Base-by-base conservation (phyloP, 1,140 invertebrate species). In the Drosophila teissieri region DNA sequence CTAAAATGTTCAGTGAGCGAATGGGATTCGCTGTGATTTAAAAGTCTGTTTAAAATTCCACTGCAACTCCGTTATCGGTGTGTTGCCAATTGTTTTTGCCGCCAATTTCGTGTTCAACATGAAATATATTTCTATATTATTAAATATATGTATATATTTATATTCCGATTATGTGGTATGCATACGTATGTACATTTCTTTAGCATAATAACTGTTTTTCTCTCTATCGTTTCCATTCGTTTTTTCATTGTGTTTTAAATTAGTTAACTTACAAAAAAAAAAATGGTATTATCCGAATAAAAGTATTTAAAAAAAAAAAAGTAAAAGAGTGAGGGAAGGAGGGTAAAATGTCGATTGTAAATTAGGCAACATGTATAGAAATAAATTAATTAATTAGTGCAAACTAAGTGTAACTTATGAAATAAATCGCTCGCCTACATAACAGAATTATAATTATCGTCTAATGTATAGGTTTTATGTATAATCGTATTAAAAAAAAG, bases 311-410 rank as follows among this genome's bases (percentile, higher is more conserved):
- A 61, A 54, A 78, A 80, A 76, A 48, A 49, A 34, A 67, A 24
- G 51, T 55, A 22, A 24, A 22, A 24, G 2, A 34, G 54, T 65
- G 22, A n/a, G 58, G 42, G 14, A 15, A 42, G 57, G 31, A 52
- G 34, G 31, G 24, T 31, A 39, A 37, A 45, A 37, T 40, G 44
- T 40, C 27, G 34, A 36, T 48, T 49, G 57, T 58, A 78, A 64
- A 78, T 54, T 78, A 78, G 46, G 49, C 75, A 73, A 67, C 70
- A 62, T 61, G 39, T 58, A 63, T 72, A 60, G 62, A 81, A 83
- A 83, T 83, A 83, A 83, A 83, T 83, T 84, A 83, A 79, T 83
- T 68, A 48, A 84, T 83, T 83, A 83, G 80, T 83, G 79, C 61
- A 80, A 84, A 83, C 70, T 83, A 83, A 79, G 42, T 46, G 39